These are phyloP conservation scores for Aselliscus stoliczkanus DNA, from an alignment of 2,797 vertebrate genomes.

Conservation along the genomic window DNA sequence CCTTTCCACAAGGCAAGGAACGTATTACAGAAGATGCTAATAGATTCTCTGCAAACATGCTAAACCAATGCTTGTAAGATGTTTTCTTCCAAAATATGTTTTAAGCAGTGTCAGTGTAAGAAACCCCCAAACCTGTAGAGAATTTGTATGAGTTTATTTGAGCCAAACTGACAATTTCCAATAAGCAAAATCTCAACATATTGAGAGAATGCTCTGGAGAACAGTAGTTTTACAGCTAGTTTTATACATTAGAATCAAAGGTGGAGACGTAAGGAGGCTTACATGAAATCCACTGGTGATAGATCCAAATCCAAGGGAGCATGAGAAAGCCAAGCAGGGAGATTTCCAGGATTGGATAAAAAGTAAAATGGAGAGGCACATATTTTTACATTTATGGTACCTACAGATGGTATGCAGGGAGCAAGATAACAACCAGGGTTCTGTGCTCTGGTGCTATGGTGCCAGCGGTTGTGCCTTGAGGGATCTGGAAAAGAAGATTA, in stretches of 20 bases:
- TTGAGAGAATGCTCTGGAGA: background rate
- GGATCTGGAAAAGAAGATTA: background rate
- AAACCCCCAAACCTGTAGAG: background rate
- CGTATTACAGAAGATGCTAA: background rate
- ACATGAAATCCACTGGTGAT: background rate
- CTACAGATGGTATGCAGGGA: background rate
- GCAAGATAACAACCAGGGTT: background rate
- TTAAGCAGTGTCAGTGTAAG: background rate
- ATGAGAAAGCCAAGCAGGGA: background rate
- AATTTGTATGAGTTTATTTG: background rate
- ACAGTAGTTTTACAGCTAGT: background rate
- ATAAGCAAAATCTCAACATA: background rate
- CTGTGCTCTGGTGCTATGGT: background rate
- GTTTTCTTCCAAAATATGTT: conserved; percentile 27
- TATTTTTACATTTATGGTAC: background rate
- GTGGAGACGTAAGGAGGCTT: background rate
- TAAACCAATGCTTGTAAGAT: background rate
- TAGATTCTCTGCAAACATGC: background rate
- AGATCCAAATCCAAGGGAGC: background rate
- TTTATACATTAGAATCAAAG: background rate
- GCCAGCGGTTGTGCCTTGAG: background rate
- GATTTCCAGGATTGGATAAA: background rate
- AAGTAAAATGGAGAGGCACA: background rate
- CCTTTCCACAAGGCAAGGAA: background rate
- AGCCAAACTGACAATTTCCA: background rate